Evolutionary conservation across 1,140 invertebrate species (phyloP).

Genomic region (Thrips palmi): DNA sequence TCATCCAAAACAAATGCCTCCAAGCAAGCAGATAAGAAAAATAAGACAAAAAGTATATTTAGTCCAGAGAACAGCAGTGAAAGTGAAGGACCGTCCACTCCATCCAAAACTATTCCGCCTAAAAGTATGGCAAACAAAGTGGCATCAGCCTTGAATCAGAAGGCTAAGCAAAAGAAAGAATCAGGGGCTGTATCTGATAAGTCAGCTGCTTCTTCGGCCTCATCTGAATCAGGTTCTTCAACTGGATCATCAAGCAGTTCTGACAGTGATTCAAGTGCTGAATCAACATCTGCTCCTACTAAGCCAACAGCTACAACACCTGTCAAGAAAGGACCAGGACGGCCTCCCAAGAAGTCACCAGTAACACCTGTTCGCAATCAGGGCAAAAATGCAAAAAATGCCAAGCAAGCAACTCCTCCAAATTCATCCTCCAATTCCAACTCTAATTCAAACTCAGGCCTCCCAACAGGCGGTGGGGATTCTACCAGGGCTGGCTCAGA

Average conservation of each 20-base stretch:
- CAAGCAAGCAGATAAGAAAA: conserved; percentile 12
- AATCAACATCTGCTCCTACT: no score
- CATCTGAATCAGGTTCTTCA: conserved; percentile 22
- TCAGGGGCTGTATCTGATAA: conserved; percentile 22
- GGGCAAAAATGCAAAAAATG: no score
- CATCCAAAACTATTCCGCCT: conserved; percentile 24
- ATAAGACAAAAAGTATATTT: conserved; percentile 63
- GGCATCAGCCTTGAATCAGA: conserved; percentile 17
- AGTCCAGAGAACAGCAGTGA: conserved; percentile 64
- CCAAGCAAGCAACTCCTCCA: no score
- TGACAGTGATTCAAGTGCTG: conserved; percentile 22
- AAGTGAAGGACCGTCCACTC: conserved; percentile 31
- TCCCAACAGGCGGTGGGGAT: no score
- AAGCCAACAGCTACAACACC: no score
- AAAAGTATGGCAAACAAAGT: conserved; percentile 17
- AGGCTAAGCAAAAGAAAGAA: conserved; percentile 17
- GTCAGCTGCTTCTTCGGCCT: conserved; percentile 23
- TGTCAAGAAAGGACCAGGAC: no score
- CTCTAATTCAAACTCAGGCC: no score
- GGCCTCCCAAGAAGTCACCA: no score
- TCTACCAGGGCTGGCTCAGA: no score
- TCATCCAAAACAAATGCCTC: conserved; percentile 9
- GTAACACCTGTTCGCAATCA: no score
- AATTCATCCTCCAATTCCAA: no score
- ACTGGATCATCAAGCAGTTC: conserved; percentile 20